phyloP scores from a whole-genome alignment of 2,888 invertebrate species.

The Polydrusus cervinus region DNA sequence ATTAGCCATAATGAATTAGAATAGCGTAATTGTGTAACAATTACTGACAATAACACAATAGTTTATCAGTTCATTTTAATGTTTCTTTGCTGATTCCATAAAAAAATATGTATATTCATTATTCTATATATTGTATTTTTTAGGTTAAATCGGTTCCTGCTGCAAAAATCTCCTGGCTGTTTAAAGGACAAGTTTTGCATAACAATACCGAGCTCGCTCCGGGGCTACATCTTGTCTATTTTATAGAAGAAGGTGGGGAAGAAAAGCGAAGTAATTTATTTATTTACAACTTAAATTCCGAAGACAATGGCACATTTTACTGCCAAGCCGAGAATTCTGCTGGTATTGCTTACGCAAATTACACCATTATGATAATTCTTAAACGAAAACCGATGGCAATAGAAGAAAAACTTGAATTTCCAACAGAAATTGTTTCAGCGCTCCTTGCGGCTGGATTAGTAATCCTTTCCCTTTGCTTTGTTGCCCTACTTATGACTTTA shows the following conservation, averaged over 20 bases:
- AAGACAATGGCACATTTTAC: slow-evolving; percentile 88
- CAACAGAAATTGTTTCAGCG: slow-evolving; percentile 77
- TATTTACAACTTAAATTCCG: slow-evolving; percentile 83
- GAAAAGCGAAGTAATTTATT: slow-evolving; percentile 85
- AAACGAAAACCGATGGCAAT: slow-evolving; percentile 72
- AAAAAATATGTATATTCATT: too few species aligned
- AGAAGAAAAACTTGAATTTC: slow-evolving; percentile 69
- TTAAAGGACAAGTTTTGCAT: slow-evolving; percentile 85
- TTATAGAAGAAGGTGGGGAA: slow-evolving; percentile 80
- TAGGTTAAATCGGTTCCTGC: slow-evolving; percentile 84
- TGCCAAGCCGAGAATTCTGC: slow-evolving; percentile 91
- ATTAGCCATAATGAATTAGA: too few species aligned
- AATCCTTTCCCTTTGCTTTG: slow-evolving; percentile 66
- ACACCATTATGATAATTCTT: slow-evolving; percentile 84
- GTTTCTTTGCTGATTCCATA: too few species aligned
- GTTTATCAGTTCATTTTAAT: too few species aligned
- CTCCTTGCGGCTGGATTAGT: slow-evolving; percentile 79
- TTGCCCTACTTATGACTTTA: slow-evolving; percentile 79
- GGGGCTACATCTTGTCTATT: slow-evolving; percentile 80
- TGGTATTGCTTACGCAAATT: slow-evolving; percentile 85
- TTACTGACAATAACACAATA: too few species aligned
- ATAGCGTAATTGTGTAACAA: too few species aligned
- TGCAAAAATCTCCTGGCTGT: slow-evolving; percentile 87
- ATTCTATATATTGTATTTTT: background rate
- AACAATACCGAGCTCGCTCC: slow-evolving; percentile 76